Conservation (phyloP, 2,888 invertebrate genomes). For the Willowsia nigromaculata region DNA sequence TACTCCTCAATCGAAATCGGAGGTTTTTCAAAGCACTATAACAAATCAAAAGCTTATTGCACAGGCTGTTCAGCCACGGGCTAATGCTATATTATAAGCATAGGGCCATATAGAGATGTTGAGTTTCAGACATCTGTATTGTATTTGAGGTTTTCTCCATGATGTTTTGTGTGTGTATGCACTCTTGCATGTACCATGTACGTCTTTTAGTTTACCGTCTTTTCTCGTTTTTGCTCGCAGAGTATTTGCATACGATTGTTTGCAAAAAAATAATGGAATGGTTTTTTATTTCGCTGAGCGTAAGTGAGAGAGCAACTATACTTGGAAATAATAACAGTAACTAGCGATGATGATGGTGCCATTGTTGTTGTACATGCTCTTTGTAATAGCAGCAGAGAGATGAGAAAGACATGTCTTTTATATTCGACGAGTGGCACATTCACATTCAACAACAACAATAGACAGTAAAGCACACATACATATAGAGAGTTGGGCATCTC, state of each 20-base stretch:
- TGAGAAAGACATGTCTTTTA: not conserved
- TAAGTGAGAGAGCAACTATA: not conserved
- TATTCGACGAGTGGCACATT: not conserved
- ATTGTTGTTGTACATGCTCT: not conserved
- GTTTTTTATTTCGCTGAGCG: not conserved
- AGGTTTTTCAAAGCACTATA: not conserved
- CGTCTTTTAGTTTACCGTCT: not conserved
- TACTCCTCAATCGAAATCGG: not conserved
- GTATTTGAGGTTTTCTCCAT: not conserved
- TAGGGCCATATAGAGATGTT: too few relatives aligned
- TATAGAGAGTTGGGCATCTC: not conserved
- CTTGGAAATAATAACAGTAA: not conserved
- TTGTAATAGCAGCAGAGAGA: not conserved
- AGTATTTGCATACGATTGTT: slow-evolving; percentile 22
- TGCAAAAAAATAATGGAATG: not conserved
- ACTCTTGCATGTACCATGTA: not conserved
- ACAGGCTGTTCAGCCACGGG: not conserved
- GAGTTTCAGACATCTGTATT: not conserved
- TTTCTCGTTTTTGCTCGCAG: not conserved
- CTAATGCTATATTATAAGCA: not conserved
- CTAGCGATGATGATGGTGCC: slow-evolving; percentile 2
- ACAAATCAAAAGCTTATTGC: not conserved
- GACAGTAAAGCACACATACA: not conserved
- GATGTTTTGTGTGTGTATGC: not conserved
- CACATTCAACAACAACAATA: not conserved